phyloP scores from a whole-genome alignment of 2,113 vertebrate genomes.

The Pycnonotus jocosus region DNA sequence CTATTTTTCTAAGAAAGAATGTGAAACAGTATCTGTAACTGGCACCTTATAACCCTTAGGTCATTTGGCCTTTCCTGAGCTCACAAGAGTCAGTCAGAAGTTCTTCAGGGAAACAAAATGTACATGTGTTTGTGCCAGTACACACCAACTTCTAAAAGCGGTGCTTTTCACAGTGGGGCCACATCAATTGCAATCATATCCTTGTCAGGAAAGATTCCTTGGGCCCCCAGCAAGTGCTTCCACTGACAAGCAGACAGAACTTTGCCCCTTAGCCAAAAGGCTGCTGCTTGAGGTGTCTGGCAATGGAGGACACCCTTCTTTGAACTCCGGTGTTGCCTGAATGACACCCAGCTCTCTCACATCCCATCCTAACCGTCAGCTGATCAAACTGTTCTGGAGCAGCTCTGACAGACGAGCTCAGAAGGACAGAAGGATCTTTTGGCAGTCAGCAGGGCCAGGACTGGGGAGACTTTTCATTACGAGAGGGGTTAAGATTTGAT shows the following conservation, averaged over 20 bases:
- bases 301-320: neutral
- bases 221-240: neutral
- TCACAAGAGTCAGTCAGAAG: neutral
- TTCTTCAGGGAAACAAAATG: neutral
- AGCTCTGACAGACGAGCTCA: neutral
- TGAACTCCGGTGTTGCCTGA: neutral
- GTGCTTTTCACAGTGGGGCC: rapidly evolving
- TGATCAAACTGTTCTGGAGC: neutral
- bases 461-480: neutral
- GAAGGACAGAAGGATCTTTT: neutral
- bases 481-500: neutral
- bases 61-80: conserved; percentile 21
- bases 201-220: neutral
- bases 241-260: neutral
- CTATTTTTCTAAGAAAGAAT: conserved; percentile 58
- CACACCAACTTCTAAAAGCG: neutral
- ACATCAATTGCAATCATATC: neutral
- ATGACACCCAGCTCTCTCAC: neutral
- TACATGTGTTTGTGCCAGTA: neutral
- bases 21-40: conserved; percentile 47
- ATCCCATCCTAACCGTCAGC: neutral
- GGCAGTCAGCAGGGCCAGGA: neutral
- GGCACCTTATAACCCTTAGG: conserved; percentile 45
- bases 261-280: neutral
- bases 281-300: neutral